A percentile compares a stretch with the other conserved stretches of the same genome.
phyloP scores from a whole-genome alignment of 2,888 invertebrate genomes.

The Lasioglossum lativentre region DNA sequence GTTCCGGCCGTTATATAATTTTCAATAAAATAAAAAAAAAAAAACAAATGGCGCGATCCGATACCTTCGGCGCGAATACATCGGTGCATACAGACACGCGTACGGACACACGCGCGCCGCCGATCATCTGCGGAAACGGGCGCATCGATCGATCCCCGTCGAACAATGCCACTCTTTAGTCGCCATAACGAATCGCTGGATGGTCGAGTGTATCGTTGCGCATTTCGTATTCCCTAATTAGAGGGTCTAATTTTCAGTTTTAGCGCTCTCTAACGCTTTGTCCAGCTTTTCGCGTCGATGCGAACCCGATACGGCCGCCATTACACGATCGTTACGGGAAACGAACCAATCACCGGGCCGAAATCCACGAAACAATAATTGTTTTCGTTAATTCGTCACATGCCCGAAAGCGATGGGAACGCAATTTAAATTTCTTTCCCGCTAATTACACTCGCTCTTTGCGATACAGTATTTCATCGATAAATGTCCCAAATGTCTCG shows the following conservation, averaged over 20 bases:
- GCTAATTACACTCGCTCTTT: background rate
- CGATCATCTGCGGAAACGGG: constrained; percentile 3
- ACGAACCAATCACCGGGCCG: background rate
- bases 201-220: background rate
- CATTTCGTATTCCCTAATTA: constrained; percentile 5
- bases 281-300: background rate
- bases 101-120: background rate
- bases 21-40: background rate
- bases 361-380: background rate
- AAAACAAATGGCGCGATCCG: background rate
- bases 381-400: background rate
- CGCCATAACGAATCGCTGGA: constrained; percentile 11
- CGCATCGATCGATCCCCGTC: constrained; percentile 17
- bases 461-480: too few relatives aligned
- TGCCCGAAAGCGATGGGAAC: background rate
- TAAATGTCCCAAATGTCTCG: too few relatives aligned
- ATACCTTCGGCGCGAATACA: background rate
- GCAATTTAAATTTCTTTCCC: background rate
- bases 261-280: background rate
- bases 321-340: background rate
- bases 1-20: background rate
- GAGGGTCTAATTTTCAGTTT: constrained; percentile 12
- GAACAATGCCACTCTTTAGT: constrained; percentile 14
- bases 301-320: background rate
- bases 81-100: background rate